phyloP scores from a whole-genome alignment of 2,797 vertebrate genomes.

The Carapus acus region DNA sequence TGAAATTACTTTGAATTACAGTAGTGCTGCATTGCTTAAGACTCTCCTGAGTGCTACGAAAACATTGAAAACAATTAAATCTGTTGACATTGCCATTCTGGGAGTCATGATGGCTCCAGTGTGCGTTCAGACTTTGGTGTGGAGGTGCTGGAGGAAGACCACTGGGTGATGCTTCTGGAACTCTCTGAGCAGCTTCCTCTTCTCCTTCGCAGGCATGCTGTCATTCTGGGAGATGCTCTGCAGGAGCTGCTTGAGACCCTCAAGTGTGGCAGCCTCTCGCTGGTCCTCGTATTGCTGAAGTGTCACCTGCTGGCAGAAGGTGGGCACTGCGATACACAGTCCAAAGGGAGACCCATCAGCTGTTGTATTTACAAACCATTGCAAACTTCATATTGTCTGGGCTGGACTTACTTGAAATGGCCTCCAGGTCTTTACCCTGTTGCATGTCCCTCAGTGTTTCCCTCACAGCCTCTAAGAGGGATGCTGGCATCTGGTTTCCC shows the following conservation, averaged over 20 bases:
- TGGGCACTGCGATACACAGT: conserved; percentile 70
- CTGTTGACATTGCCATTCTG: no score
- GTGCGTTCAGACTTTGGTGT: conserved; percentile 60
- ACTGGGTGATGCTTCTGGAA: conserved; percentile 79
- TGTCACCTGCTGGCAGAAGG: conserved; percentile 78
- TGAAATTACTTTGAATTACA: conserved; percentile 16
- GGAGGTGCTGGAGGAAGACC: conserved; percentile 68
- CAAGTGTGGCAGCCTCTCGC: conserved; percentile 65
- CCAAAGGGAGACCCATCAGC: neutral
- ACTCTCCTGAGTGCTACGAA: no score
- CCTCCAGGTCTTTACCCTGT: conserved; percentile 74
- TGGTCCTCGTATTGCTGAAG: conserved; percentile 75
- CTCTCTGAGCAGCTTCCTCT: conserved; percentile 76
- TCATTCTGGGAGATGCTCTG: conserved; percentile 61
- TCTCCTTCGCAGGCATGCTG: conserved; percentile 69
- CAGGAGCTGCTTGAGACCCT: conserved; percentile 73
- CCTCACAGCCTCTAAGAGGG: conserved; percentile 74
- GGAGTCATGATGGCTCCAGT: no score
- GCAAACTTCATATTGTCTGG: neutral
- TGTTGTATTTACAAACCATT: neutral
- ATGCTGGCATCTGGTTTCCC: conserved; percentile 68
- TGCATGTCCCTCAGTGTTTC: conserved; percentile 73
- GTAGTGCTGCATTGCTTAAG: conserved; percentile 33
- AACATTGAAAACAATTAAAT: no score
- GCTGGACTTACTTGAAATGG: conserved; percentile 64